Base-by-base conservation (phyloP, 1,140 invertebrate genomes). In the Araneus ventricosus region DNA sequence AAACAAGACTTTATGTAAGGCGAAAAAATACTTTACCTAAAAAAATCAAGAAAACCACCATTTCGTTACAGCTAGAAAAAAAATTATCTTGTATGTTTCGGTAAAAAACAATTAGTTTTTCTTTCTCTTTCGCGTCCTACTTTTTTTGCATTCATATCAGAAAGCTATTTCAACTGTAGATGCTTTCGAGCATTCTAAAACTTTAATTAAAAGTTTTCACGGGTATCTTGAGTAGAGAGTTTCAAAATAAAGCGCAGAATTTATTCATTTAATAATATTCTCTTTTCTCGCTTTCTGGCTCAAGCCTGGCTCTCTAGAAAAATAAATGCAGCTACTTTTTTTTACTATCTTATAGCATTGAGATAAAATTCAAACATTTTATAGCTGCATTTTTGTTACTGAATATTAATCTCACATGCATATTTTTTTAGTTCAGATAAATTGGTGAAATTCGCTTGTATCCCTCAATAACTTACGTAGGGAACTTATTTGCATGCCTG, bases 131-230 rank as follows among this genome's bases (percentile, higher is more conserved):
- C 30, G 30, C 17, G 20, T 75, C 34, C 70, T 37, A 75, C 30
- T 75, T 75, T 37, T 75, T 30, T 5, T 75, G 27, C 70, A 75
- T 75, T 75, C 70, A 75, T 75, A 75, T 75, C 34, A 75, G 70
- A 75, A 75, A 75, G 30, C 39, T 82, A 45, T 82, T 52, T 52
- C 80, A 45, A 41, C 30, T 82, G n/a, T 27, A n/a, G 37, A 45
- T 82, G 80, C 80, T 82, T n/a, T 41, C 6, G 20, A 82, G 39
- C n/a, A 24, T 41, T 30, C 80, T 82, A 82, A 82, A 82, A 82
- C 10, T 82, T 82, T 82, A 82, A 82, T 82, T 82, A 82, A 82
- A 82, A n/a, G 37, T 82, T 82, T 82, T 82, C 70, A 75, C 70
- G 70, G 70, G 5, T 75, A 75, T 75, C 30, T 75, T 75, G 70